Evolutionary conservation across 2,888 invertebrate species (phyloP).

Genomic region (Dilophus febrilis): DNA sequence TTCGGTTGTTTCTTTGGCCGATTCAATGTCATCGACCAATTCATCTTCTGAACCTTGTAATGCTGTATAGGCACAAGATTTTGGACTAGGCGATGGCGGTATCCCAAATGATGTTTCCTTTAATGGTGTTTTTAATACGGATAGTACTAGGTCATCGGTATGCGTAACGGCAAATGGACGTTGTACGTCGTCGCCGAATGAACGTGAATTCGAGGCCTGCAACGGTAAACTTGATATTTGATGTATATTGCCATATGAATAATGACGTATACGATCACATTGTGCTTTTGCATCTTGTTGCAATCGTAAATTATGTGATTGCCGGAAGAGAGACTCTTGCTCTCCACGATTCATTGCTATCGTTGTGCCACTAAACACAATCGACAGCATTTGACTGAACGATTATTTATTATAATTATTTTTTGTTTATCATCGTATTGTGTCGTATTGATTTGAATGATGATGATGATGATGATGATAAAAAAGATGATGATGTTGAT

Average conservation of each 20-base stretch:
- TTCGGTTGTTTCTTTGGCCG: conserved; percentile 12
- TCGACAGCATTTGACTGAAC: conserved; percentile 27
- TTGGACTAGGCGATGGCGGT: conserved; percentile 10
- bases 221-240: conserved; percentile 17
- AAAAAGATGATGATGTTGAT: too few relatives aligned
- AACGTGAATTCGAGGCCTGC: conserved; percentile 13
- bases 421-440: too few relatives aligned
- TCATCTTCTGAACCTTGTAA: conserved; percentile 16
- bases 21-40: conserved; percentile 20
- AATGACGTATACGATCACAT: conserved; percentile 16
- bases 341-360: conserved; percentile 43
- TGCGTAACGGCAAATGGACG: conserved; percentile 12
- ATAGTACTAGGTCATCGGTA: conserved; percentile 38
- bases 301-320: conserved; percentile 36
- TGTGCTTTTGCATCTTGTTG: conserved; percentile 19
- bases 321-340: conserved; percentile 42
- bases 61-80: conserved; percentile 14
- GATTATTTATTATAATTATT: too few relatives aligned
- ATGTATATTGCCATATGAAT: conserved; percentile 20
- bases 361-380: conserved; percentile 29
- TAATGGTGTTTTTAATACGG: conserved; percentile 41
- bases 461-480: too few relatives aligned
- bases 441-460: too few relatives aligned
- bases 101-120: conserved; percentile 11
- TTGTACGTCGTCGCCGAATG: conserved; percentile 13